Percentiles rank a stretch among this genome's conserved stretches.
These are phyloP conservation scores for Tetramorium alpestre DNA, from an alignment of 1,140 invertebrate genomes.

Conservation along the genomic window DNA sequence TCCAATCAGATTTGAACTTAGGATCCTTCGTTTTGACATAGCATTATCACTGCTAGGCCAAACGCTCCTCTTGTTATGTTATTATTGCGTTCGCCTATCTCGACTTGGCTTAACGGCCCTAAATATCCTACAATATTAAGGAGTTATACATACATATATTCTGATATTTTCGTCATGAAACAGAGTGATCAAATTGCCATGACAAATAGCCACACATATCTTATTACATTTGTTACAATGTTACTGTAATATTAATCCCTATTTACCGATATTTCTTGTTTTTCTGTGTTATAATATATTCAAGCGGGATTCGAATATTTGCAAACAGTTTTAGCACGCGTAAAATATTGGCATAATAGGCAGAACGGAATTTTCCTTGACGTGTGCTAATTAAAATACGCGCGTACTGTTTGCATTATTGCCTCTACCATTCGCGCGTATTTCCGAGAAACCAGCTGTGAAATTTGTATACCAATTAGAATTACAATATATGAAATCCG, in stretches of 20 bases:
- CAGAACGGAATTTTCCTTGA: conserved; percentile 46
- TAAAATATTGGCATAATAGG: conserved; percentile 19
- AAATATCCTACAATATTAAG: neutral
- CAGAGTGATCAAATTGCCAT: neutral
- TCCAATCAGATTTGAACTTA: too few species aligned
- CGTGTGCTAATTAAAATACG: conserved; percentile 50
- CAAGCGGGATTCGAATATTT: neutral
- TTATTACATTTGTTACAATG: conserved; percentile 14
- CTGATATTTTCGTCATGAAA: neutral
- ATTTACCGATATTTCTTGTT: neutral
- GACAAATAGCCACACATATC: neutral
- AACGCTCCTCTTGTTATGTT: too few species aligned
- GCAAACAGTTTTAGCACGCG: neutral
- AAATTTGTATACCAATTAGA: conserved; percentile 48
- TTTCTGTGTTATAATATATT: conserved; percentile 22
- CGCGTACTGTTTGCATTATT: conserved; percentile 38
- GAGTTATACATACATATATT: neutral
- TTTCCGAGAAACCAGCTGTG: conserved; percentile 7
- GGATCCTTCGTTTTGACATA: too few species aligned
- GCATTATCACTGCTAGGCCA: too few species aligned
- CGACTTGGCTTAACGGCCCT: too few species aligned
- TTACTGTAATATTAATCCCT: conserved; percentile 18
- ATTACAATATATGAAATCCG: conserved; percentile 3
- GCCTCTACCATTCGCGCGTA: neutral
- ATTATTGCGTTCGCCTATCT: too few species aligned